Base-by-base conservation (phyloP, 2,113 vertebrate genomes). In the Mesembrinibis cayennensis region DNA sequence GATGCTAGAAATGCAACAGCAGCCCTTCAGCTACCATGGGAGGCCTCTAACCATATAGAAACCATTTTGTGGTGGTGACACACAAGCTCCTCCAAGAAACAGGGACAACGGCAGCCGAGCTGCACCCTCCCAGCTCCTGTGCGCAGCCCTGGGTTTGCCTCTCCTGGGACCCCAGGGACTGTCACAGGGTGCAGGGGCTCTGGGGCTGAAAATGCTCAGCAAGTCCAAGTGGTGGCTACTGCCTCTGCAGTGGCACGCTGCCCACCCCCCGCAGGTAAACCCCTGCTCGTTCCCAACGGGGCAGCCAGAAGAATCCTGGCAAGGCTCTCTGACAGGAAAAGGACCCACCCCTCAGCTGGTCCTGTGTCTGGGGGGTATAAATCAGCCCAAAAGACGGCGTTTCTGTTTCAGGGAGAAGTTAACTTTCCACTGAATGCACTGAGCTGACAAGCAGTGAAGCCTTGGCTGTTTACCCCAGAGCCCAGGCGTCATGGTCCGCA, bases 401-500 rank as follows among this genome's bases (percentile, higher is more conserved):
- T 93, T 78, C 86, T 81, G 67, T 78, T 87, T 72, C 61, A 69
- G 77, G 53, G 74, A 89, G 93, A 84, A 94, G 93, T 91, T 72
- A 94, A 87, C 91, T 93, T 92, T 72, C 89, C 93, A 29, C 63
- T 71, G 76, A 97, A 58, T 83, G 63, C 95, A 9, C 81, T 30
- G 94, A 97, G 80, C 92, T 94, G 96, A 95, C 87, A 82, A 76
- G 96, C 81, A 53, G 44, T 16, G 77, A 53, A 93, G 96, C 78
- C 66, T 85, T 91, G 91, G 94, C 87, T 95, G 94, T 87, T 94
- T 96, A 84, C 73, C 58, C 78, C 69, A 53, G 87, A 85, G 87
- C 70, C 45, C 78, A 58, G 89, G 95, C 95, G 56, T 93, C 88
- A 62, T 34, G 92, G 94, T 92, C 80, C 3, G 34, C 89, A 58